phyloP scores from a whole-genome alignment of 2,888 invertebrate genomes.

The Chromoteleia sp. region DNA sequence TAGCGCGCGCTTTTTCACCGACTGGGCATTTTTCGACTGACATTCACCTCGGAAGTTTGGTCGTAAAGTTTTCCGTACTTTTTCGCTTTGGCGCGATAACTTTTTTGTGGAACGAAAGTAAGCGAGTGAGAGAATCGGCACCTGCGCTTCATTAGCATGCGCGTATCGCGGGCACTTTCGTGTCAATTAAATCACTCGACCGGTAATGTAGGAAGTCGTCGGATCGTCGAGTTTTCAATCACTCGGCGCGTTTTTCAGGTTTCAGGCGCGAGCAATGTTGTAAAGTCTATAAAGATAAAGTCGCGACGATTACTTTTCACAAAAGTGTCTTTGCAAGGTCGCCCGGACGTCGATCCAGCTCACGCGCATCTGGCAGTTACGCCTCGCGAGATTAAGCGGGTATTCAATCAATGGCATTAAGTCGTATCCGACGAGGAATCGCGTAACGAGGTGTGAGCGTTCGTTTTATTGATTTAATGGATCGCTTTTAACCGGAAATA shows the following conservation, averaged over 20 bases:
- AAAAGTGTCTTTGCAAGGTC: constrained; percentile 34
- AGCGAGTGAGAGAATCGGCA: constrained; percentile 36
- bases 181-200: constrained; percentile 9
- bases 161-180: not conserved
- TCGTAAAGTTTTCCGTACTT: not conserved
- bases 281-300: constrained; percentile 18
- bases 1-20: constrained; percentile 30
- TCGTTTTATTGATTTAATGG: constrained; percentile 39
- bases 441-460: constrained; percentile 31
- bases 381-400: constrained; percentile 25
- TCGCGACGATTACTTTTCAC: constrained; percentile 1
- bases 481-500: not conserved
- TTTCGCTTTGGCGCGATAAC: not conserved
- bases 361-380: constrained; percentile 36
- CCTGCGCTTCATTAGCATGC: constrained; percentile 11
- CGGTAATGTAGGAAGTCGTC: constrained; percentile 29
- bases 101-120: not conserved
- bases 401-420: constrained; percentile 48
- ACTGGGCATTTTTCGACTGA: not conserved
- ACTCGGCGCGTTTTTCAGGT: not conserved
- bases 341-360: constrained; percentile 19
- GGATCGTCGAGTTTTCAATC: constrained; percentile 10
- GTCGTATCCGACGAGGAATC: constrained; percentile 36
- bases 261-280: not conserved
- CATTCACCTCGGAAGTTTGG: constrained; percentile 30